These are phyloP conservation scores for western clawed frog (Xenopus tropicalis) DNA, from an alignment of 2,113 vertebrate species.

Conservation along the genomic window DNA sequence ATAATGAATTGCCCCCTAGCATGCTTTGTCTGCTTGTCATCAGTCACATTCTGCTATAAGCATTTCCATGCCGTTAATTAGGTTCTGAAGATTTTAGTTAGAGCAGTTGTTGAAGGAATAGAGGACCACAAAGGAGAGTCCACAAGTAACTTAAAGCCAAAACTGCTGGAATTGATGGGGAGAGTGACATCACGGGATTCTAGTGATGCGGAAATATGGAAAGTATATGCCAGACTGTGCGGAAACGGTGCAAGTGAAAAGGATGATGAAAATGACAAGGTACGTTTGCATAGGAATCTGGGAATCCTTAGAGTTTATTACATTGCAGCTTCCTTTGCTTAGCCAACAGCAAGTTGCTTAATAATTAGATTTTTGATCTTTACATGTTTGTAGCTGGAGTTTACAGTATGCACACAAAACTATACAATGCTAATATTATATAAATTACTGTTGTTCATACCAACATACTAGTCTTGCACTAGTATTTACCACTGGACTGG, in stretches of 20 bases:
- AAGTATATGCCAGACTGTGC: slow-evolving; percentile 77
- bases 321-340: too few species aligned
- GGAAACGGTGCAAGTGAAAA: slow-evolving; percentile 71
- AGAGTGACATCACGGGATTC: slow-evolving; percentile 83
- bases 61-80: slow-evolving; percentile 49
- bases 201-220: slow-evolving; percentile 80
- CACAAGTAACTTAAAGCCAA: slow-evolving; percentile 60
- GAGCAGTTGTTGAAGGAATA: slow-evolving; percentile 71
- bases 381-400: too few species aligned
- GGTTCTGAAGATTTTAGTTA: slow-evolving; percentile 85
- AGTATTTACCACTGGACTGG: too few species aligned
- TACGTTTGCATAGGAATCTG: slow-evolving; percentile 43
- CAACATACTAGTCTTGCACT: too few species aligned
- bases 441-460: too few species aligned
- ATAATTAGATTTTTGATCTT: too few species aligned
- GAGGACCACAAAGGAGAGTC: slow-evolving; percentile 66
- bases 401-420: too few species aligned
- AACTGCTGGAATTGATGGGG: slow-evolving; percentile 83
- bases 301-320: too few species aligned
- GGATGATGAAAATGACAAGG: slow-evolving; percentile 84
- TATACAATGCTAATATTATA: too few species aligned
- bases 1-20: too few species aligned
- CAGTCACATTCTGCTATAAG: neutral
- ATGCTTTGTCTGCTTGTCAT: neutral
- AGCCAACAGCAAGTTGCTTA: too few species aligned